These are phyloP conservation scores for Willowsia nigromaculata DNA, from an alignment of 2,888 invertebrate species.

Conservation along the genomic window DNA sequence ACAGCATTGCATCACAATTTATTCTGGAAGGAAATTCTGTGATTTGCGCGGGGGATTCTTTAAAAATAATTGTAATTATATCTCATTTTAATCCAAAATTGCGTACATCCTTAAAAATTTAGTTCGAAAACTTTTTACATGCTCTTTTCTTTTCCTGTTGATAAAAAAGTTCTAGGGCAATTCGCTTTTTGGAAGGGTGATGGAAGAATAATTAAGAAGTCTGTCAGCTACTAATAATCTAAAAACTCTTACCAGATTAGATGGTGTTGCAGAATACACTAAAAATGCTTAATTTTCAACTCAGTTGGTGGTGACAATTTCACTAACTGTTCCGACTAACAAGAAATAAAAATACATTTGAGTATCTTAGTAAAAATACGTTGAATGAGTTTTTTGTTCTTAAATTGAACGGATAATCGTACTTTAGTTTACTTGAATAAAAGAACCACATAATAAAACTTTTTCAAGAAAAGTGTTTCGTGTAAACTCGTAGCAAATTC, in stretches of 20 bases:
- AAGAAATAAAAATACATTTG: not conserved
- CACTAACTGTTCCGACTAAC: not conserved
- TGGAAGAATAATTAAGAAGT: conserved; percentile 21
- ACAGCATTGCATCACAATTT: too few relatives aligned
- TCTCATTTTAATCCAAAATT: too few relatives aligned
- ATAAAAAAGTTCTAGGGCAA: not conserved
- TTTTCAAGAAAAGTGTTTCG: too few relatives aligned
- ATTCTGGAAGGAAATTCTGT: too few relatives aligned
- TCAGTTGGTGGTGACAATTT: conserved; percentile 54
- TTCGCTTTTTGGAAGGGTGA: not conserved
- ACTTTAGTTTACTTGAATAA: not conserved
- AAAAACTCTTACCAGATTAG: not conserved
- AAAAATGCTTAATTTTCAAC: conserved; percentile 49
- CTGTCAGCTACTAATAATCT: conserved; percentile 40
- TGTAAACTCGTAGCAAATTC: too few relatives aligned
- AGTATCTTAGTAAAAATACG: not conserved
- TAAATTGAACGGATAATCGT: not conserved
- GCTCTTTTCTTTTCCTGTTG: not conserved
- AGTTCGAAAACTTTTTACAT: not conserved
- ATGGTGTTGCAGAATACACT: not conserved
- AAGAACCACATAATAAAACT: not conserved
- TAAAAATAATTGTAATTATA: too few relatives aligned
- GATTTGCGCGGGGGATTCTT: too few relatives aligned
- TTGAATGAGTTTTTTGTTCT: not conserved
- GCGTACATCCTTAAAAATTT: too few relatives aligned